Evolutionary conservation across 2,888 invertebrate genomes (phyloP).

Genomic region (Diabrotica balteata): DNA sequence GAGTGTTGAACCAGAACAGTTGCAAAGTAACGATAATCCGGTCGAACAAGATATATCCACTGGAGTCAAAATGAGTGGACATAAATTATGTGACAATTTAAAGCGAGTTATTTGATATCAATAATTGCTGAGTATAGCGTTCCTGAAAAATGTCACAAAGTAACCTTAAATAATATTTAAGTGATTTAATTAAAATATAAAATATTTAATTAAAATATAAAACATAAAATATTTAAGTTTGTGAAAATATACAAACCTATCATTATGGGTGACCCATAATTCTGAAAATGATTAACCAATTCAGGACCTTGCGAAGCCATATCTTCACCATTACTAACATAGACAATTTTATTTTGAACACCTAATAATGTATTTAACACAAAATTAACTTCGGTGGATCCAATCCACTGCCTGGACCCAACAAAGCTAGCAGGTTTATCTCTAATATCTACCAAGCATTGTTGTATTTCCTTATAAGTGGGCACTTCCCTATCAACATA

Average conservation of each 20-base stretch:
- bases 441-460: conserved; percentile 91
- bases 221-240: too few relatives aligned
- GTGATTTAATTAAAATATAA: too few relatives aligned
- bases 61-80: too few relatives aligned
- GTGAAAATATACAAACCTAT: conserved; percentile 71
- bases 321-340: conserved; percentile 86
- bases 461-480: conserved; percentile 85
- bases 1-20: too few relatives aligned
- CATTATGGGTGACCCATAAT: conserved; percentile 96
- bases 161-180: too few relatives aligned
- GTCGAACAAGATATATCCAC: too few relatives aligned
- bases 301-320: conserved; percentile 80
- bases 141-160: too few relatives aligned
- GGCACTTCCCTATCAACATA: conserved; percentile 81
- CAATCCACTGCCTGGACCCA: conserved; percentile 96
- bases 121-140: too few relatives aligned
- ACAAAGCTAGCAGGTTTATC: conserved; percentile 90
- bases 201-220: too few relatives aligned
- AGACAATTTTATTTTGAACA: conserved; percentile 81
- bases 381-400: conserved; percentile 95
- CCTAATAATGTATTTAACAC: conserved; percentile 83
- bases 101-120: too few relatives aligned
- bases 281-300: conserved; percentile 88
- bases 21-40: too few relatives aligned
- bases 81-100: too few relatives aligned